These are phyloP conservation scores for Oxyteleia sp. DNA, from an alignment of 2,888 invertebrate genomes.

Conservation along the genomic window DNA sequence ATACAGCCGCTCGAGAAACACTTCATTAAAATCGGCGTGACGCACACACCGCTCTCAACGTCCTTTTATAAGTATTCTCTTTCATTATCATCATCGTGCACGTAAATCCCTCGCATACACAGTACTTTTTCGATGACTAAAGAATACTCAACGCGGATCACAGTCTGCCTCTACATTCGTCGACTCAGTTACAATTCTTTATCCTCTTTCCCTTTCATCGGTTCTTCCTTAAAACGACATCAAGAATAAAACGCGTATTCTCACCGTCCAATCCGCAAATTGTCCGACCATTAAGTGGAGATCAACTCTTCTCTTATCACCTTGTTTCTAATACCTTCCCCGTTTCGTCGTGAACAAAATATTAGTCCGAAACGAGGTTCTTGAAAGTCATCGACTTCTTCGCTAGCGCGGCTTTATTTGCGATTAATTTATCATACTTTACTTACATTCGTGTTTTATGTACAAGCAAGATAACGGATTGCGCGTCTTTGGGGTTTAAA, in stretches of 20 bases:
- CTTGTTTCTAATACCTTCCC: conserved; percentile 16
- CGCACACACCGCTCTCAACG: conserved; percentile 32
- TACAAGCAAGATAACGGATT: conserved; percentile 52
- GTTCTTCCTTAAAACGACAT: conserved; percentile 15
- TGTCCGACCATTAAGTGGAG: conserved; percentile 41
- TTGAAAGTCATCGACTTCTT: conserved; percentile 11
- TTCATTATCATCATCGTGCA: conserved; percentile 71
- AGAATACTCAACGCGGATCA: conserved; percentile 87
- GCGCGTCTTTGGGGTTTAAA: background rate
- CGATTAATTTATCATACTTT: conserved; percentile 31
- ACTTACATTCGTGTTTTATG: conserved; percentile 43
- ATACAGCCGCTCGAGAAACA: conserved; percentile 64
- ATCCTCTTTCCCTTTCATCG: conserved; percentile 4
- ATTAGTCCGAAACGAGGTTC: conserved; percentile 24
- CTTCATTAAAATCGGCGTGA: conserved; percentile 56
- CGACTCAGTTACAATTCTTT: conserved; percentile 73
- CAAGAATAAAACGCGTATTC: conserved; percentile 41
- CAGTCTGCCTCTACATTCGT: conserved; percentile 85
- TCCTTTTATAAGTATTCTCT: conserved; percentile 58
- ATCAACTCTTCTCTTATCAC: conserved; percentile 45
- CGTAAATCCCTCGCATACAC: conserved; percentile 77
- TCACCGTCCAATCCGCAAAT: conserved; percentile 27
- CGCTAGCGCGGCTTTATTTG: conserved; percentile 18
- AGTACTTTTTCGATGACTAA: conserved; percentile 82
- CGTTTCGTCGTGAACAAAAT: conserved; percentile 32